Evolutionary conservation across 2,113 vertebrate genomes (phyloP).

Genomic region (Cyprinodon tularosa): DNA sequence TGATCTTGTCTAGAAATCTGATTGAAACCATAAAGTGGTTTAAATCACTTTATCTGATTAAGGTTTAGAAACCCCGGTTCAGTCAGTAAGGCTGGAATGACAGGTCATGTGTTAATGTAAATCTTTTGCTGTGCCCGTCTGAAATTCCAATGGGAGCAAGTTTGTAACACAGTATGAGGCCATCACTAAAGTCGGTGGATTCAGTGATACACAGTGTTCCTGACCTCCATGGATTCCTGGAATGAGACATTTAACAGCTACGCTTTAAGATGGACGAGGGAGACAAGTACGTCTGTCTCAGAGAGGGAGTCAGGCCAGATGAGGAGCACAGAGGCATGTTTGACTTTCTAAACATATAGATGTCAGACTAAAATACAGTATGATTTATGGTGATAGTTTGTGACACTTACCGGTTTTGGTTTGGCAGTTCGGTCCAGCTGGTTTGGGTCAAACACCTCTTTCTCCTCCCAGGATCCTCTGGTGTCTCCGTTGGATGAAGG

Average conservation of each 20-base stretch:
- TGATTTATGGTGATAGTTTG: background rate
- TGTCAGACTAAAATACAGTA: background rate
- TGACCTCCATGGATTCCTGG: background rate
- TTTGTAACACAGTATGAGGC: background rate
- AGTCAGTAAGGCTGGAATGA: background rate
- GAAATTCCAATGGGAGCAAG: background rate
- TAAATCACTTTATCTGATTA: too few species aligned
- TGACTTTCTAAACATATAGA: too few species aligned
- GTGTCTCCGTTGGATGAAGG: constrained; percentile 75
- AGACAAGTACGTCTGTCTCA: background rate
- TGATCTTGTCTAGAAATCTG: too few species aligned
- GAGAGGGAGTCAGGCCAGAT: background rate
- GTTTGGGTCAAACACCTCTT: constrained; percentile 58
- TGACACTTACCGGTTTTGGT: constrained; percentile 73
- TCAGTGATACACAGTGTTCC: background rate
- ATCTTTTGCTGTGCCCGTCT: background rate
- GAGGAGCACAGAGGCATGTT: background rate
- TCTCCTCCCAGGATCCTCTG: constrained; percentile 73
- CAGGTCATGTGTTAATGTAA: background rate
- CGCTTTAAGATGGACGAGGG: background rate
- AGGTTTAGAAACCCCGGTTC: background rate
- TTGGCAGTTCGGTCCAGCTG: constrained; percentile 61
- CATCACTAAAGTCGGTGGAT: background rate
- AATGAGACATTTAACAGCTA: background rate
- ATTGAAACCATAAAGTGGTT: too few species aligned